Conservation (phyloP, 2,797 vertebrate species). For the Notamacropus eugenii region DNA sequence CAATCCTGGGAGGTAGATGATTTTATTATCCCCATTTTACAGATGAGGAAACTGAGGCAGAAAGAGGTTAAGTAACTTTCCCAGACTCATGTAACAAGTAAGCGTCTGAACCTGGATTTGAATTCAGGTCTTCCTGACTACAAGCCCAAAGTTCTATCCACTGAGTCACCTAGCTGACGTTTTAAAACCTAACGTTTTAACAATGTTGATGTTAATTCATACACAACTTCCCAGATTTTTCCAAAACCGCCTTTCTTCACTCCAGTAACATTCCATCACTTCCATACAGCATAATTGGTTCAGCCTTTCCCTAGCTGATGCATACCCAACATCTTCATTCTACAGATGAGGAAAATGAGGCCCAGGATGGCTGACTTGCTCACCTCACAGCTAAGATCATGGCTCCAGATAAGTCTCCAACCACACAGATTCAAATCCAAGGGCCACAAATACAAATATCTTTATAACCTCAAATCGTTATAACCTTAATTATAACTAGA, state of each 20-base stretch:
- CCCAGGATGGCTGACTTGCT: not conserved
- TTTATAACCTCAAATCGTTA: not conserved
- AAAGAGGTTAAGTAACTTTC: not conserved
- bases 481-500: not conserved
- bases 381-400: not conserved
- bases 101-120: not conserved
- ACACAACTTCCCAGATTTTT: not conserved
- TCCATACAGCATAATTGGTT: not conserved
- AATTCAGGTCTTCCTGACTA: not conserved
- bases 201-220: not conserved
- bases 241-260: not conserved
- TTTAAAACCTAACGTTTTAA: not conserved
- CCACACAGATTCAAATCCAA: not conserved
- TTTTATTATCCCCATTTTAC: not conserved
- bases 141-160: not conserved
- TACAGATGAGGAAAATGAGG: not conserved
- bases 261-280: not conserved
- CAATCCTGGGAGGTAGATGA: not conserved
- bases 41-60: not conserved
- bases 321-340: not conserved
- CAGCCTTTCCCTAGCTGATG: not conserved
- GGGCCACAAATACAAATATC: not conserved
- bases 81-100: not conserved
- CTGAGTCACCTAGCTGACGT: not conserved
- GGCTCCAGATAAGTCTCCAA: not conserved